Percentiles rank a stretch among this genome's conserved stretches.
These are phyloP conservation scores for Hypotaenidia philippensis DNA, from an alignment of 2,797 vertebrate genomes.

Conservation along the genomic window DNA sequence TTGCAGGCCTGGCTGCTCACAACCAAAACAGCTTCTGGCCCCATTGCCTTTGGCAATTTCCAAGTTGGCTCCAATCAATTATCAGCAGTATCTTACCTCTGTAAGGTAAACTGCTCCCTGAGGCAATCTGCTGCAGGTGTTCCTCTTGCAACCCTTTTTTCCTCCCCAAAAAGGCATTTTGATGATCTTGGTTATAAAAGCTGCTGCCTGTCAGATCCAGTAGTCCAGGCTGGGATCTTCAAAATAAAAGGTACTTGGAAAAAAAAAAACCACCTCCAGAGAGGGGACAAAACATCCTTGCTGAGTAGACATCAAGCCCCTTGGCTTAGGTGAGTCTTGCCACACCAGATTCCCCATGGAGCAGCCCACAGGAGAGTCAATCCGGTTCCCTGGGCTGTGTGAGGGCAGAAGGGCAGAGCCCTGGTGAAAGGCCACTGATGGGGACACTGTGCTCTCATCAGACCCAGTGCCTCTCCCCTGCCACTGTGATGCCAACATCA, in stretches of 20 bases:
- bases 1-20: neutral
- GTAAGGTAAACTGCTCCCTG: neutral
- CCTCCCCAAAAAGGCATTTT: neutral
- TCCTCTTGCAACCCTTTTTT: neutral
- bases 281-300: neutral
- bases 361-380: accelerated
- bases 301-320: neutral
- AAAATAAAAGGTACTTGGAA: neutral
- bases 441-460: neutral
- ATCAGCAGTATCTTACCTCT: neutral
- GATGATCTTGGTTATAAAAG: neutral
- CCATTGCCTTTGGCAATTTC: neutral
- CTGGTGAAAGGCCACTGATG: neutral
- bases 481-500: neutral
- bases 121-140: slow-evolving; percentile 40
- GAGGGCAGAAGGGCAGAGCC: neutral
- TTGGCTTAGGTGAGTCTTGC: neutral
- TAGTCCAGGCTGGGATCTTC: neutral
- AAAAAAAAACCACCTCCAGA: neutral
- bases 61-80: neutral
- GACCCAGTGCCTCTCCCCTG: neutral
- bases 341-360: neutral
- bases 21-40: neutral
- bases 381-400: neutral
- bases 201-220: neutral